Conservation (phyloP, 2,888 invertebrate genomes). For the Torymus tubicola region DNA sequence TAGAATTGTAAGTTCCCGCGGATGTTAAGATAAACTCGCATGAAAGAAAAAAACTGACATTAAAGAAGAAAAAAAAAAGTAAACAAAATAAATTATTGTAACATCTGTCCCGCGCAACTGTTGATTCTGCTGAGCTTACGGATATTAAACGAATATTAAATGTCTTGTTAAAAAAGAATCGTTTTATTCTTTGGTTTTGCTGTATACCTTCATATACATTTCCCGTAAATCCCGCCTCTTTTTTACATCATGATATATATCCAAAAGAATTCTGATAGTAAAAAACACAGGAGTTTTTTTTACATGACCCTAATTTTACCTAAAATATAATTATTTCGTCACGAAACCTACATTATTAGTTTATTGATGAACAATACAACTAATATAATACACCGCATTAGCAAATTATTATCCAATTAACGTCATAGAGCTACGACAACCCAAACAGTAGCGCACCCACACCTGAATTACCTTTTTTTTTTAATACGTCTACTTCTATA, state of each 20-base stretch:
- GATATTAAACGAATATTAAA: slow-evolving; percentile 72
- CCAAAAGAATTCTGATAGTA: background rate
- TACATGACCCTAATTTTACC: too few species aligned
- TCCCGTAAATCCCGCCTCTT: background rate
- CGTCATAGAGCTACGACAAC: too few species aligned
- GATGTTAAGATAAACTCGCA: slow-evolving; percentile 61
- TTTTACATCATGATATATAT: background rate
- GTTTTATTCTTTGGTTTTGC: slow-evolving; percentile 32
- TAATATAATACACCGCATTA: too few species aligned
- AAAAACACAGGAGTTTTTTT: background rate
- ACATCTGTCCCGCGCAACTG: slow-evolving; percentile 69
- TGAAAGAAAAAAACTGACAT: slow-evolving; percentile 33
- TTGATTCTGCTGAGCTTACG: slow-evolving; percentile 72
- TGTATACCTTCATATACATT: background rate
- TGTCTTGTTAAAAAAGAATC: slow-evolving; percentile 71
- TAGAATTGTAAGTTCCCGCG: slow-evolving; percentile 63
- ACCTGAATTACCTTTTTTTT: too few species aligned
- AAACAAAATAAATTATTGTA: slow-evolving; percentile 55
- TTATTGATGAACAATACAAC: slow-evolving; percentile 1
- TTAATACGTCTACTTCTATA: too few species aligned
- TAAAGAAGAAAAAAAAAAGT: slow-evolving; percentile 17
- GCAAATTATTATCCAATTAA: too few species aligned
- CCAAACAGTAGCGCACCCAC: too few species aligned
- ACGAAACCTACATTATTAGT: too few species aligned
- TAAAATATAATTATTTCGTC: too few species aligned